Evolutionary conservation across 2,797 vertebrate species (phyloP).

Genomic region (Cichlasoma orientale): DNA sequence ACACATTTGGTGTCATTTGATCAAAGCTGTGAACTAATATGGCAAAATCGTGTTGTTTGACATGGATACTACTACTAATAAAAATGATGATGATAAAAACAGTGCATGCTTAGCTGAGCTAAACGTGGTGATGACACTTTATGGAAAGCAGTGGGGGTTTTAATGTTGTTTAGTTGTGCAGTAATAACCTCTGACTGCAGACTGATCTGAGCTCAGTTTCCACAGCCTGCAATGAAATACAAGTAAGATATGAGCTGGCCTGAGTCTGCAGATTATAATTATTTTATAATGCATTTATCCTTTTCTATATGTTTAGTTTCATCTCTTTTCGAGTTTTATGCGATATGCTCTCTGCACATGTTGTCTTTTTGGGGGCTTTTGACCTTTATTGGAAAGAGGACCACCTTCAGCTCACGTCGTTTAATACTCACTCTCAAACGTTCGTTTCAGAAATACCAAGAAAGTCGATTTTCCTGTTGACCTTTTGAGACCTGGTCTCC

Average conservation of each 20-base stretch:
- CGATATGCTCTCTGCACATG: too few relatives aligned
- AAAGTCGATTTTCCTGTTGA: not conserved
- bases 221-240: not conserved
- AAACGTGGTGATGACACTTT: not conserved
- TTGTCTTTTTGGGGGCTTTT: too few relatives aligned
- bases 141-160: not conserved
- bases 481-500: not conserved
- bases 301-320: not conserved
- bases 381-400: too few relatives aligned
- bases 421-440: rapidly evolving
- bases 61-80: not conserved
- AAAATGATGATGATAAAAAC: too few relatives aligned
- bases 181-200: too few relatives aligned
- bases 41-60: too few relatives aligned
- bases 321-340: not conserved
- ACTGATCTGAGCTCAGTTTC: too few relatives aligned
- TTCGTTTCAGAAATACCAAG: not conserved
- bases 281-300: not conserved
- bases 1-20: rapidly evolving
- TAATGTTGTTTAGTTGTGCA: not conserved
- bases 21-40: not conserved
- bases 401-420: not conserved
- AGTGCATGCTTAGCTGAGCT: too few relatives aligned
- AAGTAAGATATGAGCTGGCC: not conserved
- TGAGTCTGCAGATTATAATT: not conserved